phyloP scores from a whole-genome alignment of 2,888 invertebrate species.

The Lepidonotus clava region DNA sequence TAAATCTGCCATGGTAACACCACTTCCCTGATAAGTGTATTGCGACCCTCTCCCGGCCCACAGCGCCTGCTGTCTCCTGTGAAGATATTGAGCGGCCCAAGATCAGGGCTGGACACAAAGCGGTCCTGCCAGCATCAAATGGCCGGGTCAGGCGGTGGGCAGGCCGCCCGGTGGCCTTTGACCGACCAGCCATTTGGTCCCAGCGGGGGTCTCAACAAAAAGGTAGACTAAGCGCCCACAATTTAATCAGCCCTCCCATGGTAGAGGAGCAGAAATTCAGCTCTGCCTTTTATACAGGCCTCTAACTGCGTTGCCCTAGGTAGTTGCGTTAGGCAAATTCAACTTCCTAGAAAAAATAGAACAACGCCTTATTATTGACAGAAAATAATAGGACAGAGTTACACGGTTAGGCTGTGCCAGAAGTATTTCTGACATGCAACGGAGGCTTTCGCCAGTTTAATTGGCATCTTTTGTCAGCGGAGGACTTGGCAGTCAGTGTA shows the following conservation, averaged over 20 bases:
- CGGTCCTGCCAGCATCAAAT: conserved; percentile 19
- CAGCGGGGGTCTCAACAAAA: neutral
- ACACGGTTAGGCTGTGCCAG: too few species aligned
- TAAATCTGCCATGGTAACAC: conserved; percentile 8
- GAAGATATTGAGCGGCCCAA: neutral
- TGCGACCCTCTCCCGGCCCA: neutral
- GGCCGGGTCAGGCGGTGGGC: neutral
- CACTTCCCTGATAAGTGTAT: neutral
- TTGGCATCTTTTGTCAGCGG: neutral
- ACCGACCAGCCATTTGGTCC: neutral
- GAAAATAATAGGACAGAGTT: too few species aligned
- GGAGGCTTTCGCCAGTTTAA: neutral
- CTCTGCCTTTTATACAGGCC: too few species aligned
- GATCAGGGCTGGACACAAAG: neutral
- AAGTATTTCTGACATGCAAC: too few species aligned
- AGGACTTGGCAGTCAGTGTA: neutral
- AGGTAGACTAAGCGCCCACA: too few species aligned
- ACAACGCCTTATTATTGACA: too few species aligned
- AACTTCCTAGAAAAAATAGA: too few species aligned
- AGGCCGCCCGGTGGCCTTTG: neutral
- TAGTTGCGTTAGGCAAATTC: too few species aligned
- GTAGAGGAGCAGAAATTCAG: too few species aligned
- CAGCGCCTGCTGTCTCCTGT: too few species aligned
- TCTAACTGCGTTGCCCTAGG: too few species aligned
- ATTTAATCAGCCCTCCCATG: too few species aligned